These are phyloP conservation scores for Philypnodon macrostomus DNA, from an alignment of 2,797 vertebrate species.

Conservation along the genomic window DNA sequence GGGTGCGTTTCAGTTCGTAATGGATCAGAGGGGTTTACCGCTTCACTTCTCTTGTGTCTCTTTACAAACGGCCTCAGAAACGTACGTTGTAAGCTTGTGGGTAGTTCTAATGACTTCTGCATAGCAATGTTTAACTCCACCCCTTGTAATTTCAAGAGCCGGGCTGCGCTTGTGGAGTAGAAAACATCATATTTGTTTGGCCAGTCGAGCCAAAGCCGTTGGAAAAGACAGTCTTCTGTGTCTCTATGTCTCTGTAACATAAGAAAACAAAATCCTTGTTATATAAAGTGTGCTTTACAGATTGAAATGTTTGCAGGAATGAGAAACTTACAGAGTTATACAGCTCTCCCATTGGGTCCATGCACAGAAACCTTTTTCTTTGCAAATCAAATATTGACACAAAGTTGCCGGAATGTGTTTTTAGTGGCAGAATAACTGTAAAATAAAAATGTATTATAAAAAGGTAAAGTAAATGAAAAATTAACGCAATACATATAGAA, in stretches of 20 bases:
- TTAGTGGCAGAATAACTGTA: conserved; percentile 78
- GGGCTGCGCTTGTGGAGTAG: conserved; percentile 68
- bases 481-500: not conserved
- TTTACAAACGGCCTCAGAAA: conserved; percentile 53
- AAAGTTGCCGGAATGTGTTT: conserved; percentile 68
- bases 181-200: conserved; percentile 72
- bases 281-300: conserved; percentile 4
- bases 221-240: conserved; percentile 74
- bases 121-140: conserved; percentile 40
- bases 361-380: conserved; percentile 81
- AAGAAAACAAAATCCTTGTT: conserved; percentile 13
- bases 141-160: conserved; percentile 71
- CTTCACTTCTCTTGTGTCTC: conserved; percentile 77
- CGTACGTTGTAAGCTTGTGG: conserved; percentile 51
- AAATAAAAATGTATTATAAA: too few relatives aligned
- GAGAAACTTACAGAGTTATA: conserved; percentile 83
- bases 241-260: conserved; percentile 73
- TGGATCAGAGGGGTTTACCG: conserved; percentile 73
- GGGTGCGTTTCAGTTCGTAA: conserved; percentile 61
- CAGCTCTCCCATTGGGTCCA: conserved; percentile 76
- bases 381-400: conserved; percentile 83
- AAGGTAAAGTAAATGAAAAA: too few relatives aligned
- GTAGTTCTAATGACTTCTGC: conserved; percentile 1
- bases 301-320: not conserved
- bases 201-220: conserved; percentile 54